A percentile compares a stretch with the other conserved stretches of the same genome.
phyloP scores from a whole-genome alignment of 2,797 vertebrate species.

The Chrysocyon brachyurus region DNA sequence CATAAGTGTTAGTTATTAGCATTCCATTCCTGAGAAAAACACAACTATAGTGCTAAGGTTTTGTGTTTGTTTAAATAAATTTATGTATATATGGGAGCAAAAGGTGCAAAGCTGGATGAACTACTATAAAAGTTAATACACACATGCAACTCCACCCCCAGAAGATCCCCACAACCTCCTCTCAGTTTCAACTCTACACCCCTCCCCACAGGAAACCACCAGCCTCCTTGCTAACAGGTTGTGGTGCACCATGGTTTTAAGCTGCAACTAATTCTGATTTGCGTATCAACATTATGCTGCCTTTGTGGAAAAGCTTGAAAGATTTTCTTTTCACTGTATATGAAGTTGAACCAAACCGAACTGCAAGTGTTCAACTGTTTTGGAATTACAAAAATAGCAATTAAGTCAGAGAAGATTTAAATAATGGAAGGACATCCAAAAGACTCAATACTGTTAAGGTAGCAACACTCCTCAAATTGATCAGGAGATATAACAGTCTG shows the following conservation, averaged over 20 bases:
- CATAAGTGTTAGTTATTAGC: neutral
- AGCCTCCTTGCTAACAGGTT: neutral
- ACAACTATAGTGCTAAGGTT: neutral
- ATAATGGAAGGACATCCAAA: neutral
- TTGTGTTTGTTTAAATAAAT: neutral
- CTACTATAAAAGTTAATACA: neutral
- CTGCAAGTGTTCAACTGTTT: neutral
- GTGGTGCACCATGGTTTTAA: neutral
- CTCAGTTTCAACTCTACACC: neutral
- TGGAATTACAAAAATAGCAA: neutral
- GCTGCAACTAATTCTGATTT: neutral
- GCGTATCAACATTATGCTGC: neutral
- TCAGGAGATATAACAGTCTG: neutral
- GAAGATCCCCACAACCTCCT: neutral
- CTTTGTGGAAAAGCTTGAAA: neutral
- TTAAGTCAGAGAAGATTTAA: neutral
- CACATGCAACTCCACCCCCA: neutral
- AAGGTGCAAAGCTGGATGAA: neutral
- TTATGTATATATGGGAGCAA: neutral
- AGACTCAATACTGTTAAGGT: neutral
- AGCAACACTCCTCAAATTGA: neutral
- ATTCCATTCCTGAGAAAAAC: neutral
- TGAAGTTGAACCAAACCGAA: neutral
- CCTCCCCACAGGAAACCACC: neutral
- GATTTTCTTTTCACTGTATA: neutral